These are phyloP conservation scores for Creontiades dilutus DNA, from an alignment of 2,888 invertebrate genomes.

Conservation along the genomic window DNA sequence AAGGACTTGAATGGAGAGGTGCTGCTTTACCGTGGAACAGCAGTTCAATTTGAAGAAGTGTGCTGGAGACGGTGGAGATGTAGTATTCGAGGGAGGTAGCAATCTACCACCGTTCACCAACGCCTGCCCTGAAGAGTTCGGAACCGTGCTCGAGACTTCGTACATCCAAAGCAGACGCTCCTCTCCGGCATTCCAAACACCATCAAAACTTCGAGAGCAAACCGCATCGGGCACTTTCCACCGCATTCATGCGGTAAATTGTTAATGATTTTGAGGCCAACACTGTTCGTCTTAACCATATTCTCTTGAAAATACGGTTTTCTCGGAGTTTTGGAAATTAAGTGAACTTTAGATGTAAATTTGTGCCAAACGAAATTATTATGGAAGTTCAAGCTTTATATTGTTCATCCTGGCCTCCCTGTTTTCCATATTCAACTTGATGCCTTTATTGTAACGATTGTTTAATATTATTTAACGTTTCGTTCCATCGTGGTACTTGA, in stretches of 20 bases:
- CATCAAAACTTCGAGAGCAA: constrained; percentile 40
- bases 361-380: background rate
- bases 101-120: background rate
- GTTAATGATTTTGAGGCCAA: constrained; percentile 26
- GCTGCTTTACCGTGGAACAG: background rate
- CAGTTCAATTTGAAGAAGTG: background rate
- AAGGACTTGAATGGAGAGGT: background rate
- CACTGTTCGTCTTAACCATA: background rate
- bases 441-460: too few species aligned
- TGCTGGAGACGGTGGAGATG: background rate
- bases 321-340: background rate
- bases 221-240: constrained; percentile 27
- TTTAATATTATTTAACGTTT: too few species aligned
- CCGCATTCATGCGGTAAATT: constrained; percentile 39
- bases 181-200: constrained; percentile 16
- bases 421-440: too few species aligned
- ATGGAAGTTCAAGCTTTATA: too few species aligned
- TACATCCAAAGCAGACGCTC: background rate
- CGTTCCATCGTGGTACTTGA: too few species aligned
- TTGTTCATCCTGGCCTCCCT: too few species aligned
- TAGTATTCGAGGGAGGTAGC: background rate
- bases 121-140: constrained; percentile 11
- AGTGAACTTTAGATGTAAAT: background rate
- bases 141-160: background rate
- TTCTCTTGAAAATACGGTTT: background rate